Base-by-base conservation (phyloP, 1,140 invertebrate species). In the Saccostrea echinata region DNA sequence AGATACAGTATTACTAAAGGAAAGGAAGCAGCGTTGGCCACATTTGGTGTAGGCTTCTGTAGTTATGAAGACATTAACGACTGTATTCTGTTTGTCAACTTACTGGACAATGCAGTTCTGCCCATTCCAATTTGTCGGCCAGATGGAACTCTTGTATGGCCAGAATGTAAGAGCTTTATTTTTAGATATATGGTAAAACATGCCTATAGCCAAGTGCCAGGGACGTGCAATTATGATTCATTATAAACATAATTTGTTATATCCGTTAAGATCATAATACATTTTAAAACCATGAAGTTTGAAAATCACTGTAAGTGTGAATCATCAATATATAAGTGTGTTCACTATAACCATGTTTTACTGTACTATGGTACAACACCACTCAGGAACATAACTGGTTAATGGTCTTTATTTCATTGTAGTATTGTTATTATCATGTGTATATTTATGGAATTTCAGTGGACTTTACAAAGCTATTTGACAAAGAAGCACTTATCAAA, bases 101-200 rank as follows among this genome's bases (percentile, higher is more conserved):
- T 91, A 0, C 24, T 91, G 3, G 90, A 91, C 71, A 76, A 90
- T 27, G 87, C 91, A 30, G 64, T 91, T 21, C n/a, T 91, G 2
- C 90, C 90, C 9, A 57, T 90, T 0, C 89, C 90, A 1, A 86
- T 82, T n/a, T 91, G 90, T 86, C 27, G 64, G 21, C 86, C 90
- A 51, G 84, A 91, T 84, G 91, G 90, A 12, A 84, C 85, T 27
- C 43, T 90, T 13, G 18, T 55, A 0, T 90, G 88, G 86, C 91
- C 91, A 12, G 8, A 84, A 21, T 84, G 83, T 61, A 61, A 84
- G 18, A 30, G 6, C 43, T 43, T 43, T 43, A 43, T 43, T 43
- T 43, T 43, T 43, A 43, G 43, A 43, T 43, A n/a, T 43, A 43
- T 9, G 6, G 6, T 43, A 43, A 43, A n/a, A n/a, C n/a, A n/a